Percentiles rank a stretch among this genome's conserved stretches.
Evolutionary conservation across 2,888 invertebrate genomes (phyloP).

Genomic region (Elaeidobius kamerunicus): DNA sequence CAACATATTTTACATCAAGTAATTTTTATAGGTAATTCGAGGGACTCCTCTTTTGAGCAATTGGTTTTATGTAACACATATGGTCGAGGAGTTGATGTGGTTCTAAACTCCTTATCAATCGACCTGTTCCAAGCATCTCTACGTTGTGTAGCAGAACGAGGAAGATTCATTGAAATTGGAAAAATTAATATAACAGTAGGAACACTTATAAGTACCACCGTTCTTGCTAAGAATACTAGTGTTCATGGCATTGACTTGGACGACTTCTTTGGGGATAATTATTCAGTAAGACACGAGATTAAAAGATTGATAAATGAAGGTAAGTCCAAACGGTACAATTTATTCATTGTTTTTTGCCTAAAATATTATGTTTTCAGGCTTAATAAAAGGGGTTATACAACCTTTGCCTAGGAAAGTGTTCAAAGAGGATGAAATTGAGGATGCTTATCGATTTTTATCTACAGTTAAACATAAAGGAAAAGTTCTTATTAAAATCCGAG

Average conservation of each 20-base stretch:
- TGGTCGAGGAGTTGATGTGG: slow-evolving; percentile 87
- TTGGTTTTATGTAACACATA: slow-evolving; percentile 74
- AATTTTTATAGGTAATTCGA: slow-evolving; percentile 71
- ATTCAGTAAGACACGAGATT: slow-evolving; percentile 1
- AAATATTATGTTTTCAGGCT: slow-evolving; percentile 44
- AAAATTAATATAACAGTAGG: slow-evolving; percentile 75
- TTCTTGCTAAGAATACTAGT: slow-evolving; percentile 68
- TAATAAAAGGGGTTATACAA: slow-evolving; percentile 62
- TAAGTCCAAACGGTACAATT: slow-evolving; percentile 2
- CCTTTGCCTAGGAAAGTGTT: slow-evolving; percentile 68
- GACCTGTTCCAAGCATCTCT: slow-evolving; percentile 77
- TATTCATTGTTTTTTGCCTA: neutral
- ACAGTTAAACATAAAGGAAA: slow-evolving; percentile 81
- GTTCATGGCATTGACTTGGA: slow-evolving; percentile 74
- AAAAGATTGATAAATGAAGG: slow-evolving; percentile 10
- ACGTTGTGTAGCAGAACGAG: slow-evolving; percentile 56
- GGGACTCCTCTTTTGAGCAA: slow-evolving; percentile 84
- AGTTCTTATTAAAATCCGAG: slow-evolving; percentile 49
- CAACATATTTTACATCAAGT: too few species aligned
- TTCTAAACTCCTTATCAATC: slow-evolving; percentile 86
- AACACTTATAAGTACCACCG: slow-evolving; percentile 57
- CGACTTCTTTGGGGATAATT: slow-evolving; percentile 47
- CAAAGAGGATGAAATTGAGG: slow-evolving; percentile 61
- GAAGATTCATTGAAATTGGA: slow-evolving; percentile 81
- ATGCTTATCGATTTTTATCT: slow-evolving; percentile 64